Conservation (phyloP, 2,888 invertebrate species). For the Pseudoips prasinana region DNA sequence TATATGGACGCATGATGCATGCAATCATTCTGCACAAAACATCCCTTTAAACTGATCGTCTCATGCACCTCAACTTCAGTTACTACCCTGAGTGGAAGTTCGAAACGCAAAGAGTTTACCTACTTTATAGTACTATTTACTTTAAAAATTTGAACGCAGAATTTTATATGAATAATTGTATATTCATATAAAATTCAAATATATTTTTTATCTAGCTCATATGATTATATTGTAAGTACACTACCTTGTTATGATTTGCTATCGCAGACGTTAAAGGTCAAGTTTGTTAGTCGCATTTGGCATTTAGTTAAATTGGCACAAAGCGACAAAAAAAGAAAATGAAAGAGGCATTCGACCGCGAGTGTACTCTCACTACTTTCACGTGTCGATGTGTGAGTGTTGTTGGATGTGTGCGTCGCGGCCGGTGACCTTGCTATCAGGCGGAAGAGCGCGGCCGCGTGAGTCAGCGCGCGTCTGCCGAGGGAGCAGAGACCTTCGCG, state of each 20-base stretch:
- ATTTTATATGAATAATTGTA: too few species aligned
- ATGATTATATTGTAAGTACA: background rate
- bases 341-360: slow-evolving; percentile 36
- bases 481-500: slow-evolving; percentile 71
- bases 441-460: slow-evolving; percentile 76
- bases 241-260: slow-evolving; percentile 21
- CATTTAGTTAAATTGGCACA: background rate
- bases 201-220: background rate
- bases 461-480: slow-evolving; percentile 75
- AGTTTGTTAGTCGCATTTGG: slow-evolving; percentile 18
- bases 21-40: too few species aligned
- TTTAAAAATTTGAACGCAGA: too few species aligned
- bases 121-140: too few species aligned
- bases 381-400: slow-evolving; percentile 45
- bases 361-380: slow-evolving; percentile 79
- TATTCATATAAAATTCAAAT: too few species aligned
- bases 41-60: too few species aligned
- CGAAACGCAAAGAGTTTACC: too few species aligned
- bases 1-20: too few species aligned
- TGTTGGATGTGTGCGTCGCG: slow-evolving; percentile 55
- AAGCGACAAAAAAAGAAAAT: slow-evolving; percentile 12
- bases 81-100: too few species aligned
- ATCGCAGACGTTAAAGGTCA: slow-evolving; percentile 26
- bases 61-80: too few species aligned
- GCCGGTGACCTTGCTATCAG: slow-evolving; percentile 82